Base-by-base conservation (phyloP, 2,888 invertebrate genomes). In the Chymomyza amoena region DNA sequence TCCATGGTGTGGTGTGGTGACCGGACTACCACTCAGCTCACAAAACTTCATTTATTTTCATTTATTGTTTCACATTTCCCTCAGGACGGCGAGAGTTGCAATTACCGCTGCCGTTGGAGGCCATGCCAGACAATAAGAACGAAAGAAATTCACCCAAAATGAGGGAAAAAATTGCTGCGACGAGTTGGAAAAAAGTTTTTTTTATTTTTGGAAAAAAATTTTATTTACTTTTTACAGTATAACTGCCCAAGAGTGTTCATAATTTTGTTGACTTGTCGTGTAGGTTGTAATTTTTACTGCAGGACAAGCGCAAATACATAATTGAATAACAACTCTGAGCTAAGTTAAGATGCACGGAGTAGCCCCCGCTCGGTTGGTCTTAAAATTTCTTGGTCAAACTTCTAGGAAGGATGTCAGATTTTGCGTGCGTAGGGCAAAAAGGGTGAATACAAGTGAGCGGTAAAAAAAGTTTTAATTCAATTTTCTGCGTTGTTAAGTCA, bases 41-140 rank as follows among this genome's bases (percentile, higher is more conserved):
- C 85, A 84, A 81, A 86, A 87, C 89, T 87, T 89, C 88, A 89
- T 89, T 89, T 89, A 87, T 89, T 89, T 89, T 89, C 89, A 87
- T 89, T 89, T 89, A 89, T 89, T 89, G 88, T 89, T 89, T 87
- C 86, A 86, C 84, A 89, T 88, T 89, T 89, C 88, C 88, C 88
- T 72, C 69, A 89, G 88, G 88, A 89, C 82, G 52, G 56, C 75
- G 77, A 72, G 80, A 81, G 84, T 88, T 84, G 84, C 84, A 85
- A 88, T 85, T 85, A 88, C 88, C 84, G 83, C 83, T 85, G 83
- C 71, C 65, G 68, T 62, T 18, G 18, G 54, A 32, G 61, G 18
- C 57, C 20, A 25, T 25, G 7, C 25, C 57, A 15, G 57, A 20
- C 18, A 57, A 25, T 72, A 68, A 73, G 65, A 71, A 18, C 65